These are phyloP conservation scores for Drosophila quadrilineata DNA, from an alignment of 1,140 invertebrate species.

Conservation along the genomic window DNA sequence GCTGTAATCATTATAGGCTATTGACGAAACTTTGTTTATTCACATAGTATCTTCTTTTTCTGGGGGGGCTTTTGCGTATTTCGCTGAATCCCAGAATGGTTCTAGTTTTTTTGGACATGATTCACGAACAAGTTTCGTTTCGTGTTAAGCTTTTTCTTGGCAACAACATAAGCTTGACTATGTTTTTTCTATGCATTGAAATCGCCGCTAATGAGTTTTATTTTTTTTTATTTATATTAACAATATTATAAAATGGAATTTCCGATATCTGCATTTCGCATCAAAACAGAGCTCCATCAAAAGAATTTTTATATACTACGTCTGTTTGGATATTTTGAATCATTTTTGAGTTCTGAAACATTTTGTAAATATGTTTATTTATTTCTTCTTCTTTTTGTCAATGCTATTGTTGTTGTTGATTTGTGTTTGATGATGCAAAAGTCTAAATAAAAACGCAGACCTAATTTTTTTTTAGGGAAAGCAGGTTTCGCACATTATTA, in stretches of 20 bases:
- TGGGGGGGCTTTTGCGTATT: constrained; percentile 22
- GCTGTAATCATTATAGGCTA: not conserved
- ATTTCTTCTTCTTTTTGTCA: no score
- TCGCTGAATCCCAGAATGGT: constrained; percentile 30
- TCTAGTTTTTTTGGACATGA: constrained; percentile 40
- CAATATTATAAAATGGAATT: constrained; percentile 11
- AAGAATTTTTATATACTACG: not conserved
- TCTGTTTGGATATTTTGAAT: constrained; percentile 46
- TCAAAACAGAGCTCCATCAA: constrained; percentile 4
- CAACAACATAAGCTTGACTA: constrained; percentile 41
- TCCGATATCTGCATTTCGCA: constrained; percentile 24
- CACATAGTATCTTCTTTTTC: no score
- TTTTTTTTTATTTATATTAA: constrained; percentile 13
- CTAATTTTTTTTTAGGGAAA: constrained; percentile 68
- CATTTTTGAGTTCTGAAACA: constrained; percentile 37
- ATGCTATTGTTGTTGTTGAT: constrained; percentile 28
- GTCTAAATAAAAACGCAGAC: constrained; percentile 77
- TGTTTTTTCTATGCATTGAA: constrained; percentile 21
- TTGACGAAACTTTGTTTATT: constrained; percentile 22
- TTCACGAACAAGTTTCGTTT: constrained; percentile 61
- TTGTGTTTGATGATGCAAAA: constrained; percentile 59
- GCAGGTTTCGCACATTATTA: constrained; percentile 49
- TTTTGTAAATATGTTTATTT: constrained; percentile 45
- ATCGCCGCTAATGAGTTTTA: constrained; percentile 8
- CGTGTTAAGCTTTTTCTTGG: no score